Percentiles rank a stretch among this genome's conserved stretches.
These are phyloP conservation scores for Oophaga sylvatica DNA, from an alignment of 2,797 vertebrate genomes.

Conservation along the genomic window DNA sequence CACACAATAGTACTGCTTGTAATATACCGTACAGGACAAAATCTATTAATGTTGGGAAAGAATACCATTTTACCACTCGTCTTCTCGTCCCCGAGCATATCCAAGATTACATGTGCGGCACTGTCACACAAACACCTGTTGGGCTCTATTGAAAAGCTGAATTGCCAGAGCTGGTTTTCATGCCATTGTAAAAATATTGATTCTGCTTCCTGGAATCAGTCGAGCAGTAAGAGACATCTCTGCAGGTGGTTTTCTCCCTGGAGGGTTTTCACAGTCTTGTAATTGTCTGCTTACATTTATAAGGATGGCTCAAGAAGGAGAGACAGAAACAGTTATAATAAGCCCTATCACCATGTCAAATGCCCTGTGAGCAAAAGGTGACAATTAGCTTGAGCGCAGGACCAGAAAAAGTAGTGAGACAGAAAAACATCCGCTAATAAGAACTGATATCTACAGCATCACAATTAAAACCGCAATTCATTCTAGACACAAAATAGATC, in stretches of 20 bases:
- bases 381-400: conserved; percentile 48
- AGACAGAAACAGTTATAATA: conserved; percentile 50
- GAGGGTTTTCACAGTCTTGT: conserved; percentile 56
- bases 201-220: conserved; percentile 54
- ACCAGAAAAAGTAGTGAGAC: background rate
- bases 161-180: conserved; percentile 48
- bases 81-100: background rate
- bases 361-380: conserved; percentile 42
- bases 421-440: conserved; percentile 11
- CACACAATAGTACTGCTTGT: background rate
- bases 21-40: background rate
- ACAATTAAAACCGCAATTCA: background rate
- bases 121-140: conserved; percentile 39
- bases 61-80: background rate
- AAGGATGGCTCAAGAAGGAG: conserved; percentile 43
- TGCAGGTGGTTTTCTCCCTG: conserved; percentile 47
- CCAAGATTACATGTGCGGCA: background rate
- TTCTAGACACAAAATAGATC: background rate
- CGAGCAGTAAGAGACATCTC: conserved; percentile 46
- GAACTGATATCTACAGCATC: background rate
- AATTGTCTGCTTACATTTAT: conserved; percentile 59
- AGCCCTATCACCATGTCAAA: conserved; percentile 51
- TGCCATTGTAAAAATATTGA: conserved; percentile 57
- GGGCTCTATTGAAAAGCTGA: conserved; percentile 23
- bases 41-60: background rate